Base-by-base conservation (phyloP, 2,113 vertebrate genomes). In the Myiozetetes cayanensis region DNA sequence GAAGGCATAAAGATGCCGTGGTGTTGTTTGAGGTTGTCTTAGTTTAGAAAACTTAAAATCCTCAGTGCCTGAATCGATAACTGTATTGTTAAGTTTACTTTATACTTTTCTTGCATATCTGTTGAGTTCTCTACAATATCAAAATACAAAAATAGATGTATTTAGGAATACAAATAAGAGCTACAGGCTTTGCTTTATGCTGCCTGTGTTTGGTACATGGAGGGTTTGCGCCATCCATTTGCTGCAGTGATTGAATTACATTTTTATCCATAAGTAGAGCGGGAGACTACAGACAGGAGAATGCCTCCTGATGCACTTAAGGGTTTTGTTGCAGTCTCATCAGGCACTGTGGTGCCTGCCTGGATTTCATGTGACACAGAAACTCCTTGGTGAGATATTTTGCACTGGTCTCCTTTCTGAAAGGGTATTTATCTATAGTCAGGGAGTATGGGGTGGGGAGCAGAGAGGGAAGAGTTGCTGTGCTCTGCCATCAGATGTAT, bases 171-270 rank as follows among this genome's bases (percentile, higher is more conserved):
- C 44, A 77, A 74, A 73, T 87, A 35, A 35, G 52, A 52, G 76
- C 80, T 77, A 53, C 62, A 66, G 93, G 41, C 44, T 70, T 65
- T 33, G 46, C 82, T 96, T 92, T 97, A 52, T 86, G 74, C 85
- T 53, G 31, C 63, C 71, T 91, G 89, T 72, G 4, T 87, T 96
- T 92, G 94, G 70, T 90, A 56, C 89, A 20, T 49, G 62, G 77
- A 81, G 91, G 88, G 93, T 93, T 95, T 97, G 87, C 12, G 62
- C 91, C 39, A 70, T 97, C 97, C 97, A 91, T 98, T 97, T 97
- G 91, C 96, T 93, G 74, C 87, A 82, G 94, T 94, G 97, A 98
- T 98, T 98, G 96, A 98, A 97, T 98, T 97, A 97, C 98, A 89
- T 97, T 95, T 96, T 96, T 96, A 94, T 94, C 97, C 96, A 72